Base-by-base conservation (phyloP, 1,140 invertebrate genomes). In the Drosophila simulans region DNA sequence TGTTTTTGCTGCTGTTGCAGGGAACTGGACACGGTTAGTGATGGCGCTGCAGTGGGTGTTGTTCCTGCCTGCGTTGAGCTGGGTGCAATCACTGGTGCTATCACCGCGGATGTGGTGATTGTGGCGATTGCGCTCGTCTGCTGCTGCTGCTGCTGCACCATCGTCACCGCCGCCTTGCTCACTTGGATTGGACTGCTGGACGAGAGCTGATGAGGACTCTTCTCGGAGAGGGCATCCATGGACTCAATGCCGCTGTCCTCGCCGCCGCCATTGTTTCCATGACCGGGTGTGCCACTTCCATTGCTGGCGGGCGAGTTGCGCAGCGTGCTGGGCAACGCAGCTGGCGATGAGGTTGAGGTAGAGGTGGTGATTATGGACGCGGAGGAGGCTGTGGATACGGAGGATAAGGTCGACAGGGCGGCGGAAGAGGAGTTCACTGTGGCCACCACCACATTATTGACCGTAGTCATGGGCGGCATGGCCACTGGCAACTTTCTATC, bases 221-320 rank as follows among this genome's bases (percentile, higher is more conserved):
- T 98, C 85, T 98, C 97, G 22, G 97, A 97, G 4, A 98, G 92
- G 2, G 97, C 97, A 89, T 98, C 97, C 97, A 98, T 97, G 5
- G 97, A 97, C 91, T 98, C 97, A 17, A 98, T 98, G 2, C 97
- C 97, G 42, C 97, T 97, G 92, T 98, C 97, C 92, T 98, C 97
- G 20, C 97, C 97, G 65, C 95, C 94, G 22, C 93, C 93, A 46
- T 90, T 91, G 31, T 91, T 90, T 4, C 83, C 84, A 11, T 91
- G 90, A 2, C 90, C 90, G 5, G 85, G 89, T 7, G 89, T 90
- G 1, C 90, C 84, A 13, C 89, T 89, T 1, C 90, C 90, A 55
- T 91, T 91, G 52, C 93, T 94, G 58, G 92, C 93, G 13, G 94
- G 94, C 51, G 94, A 93, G 71, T 94, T 85, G 37, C 91, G 66